Conservation (phyloP, 2,113 vertebrate genomes). For the Rissa tridactyla region DNA sequence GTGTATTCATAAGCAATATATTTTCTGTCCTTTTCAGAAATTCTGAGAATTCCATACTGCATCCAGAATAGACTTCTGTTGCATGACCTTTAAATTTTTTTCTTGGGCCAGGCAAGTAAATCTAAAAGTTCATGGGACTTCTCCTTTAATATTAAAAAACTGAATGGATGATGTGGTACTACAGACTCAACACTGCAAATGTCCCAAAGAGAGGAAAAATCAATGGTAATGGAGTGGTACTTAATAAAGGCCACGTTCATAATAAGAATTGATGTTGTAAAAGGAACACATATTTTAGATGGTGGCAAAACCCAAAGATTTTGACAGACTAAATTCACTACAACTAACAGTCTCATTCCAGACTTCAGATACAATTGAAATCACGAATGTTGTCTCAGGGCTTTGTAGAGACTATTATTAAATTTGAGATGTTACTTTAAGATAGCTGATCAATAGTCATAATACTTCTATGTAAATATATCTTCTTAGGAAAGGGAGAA, state of each 20-base stretch:
- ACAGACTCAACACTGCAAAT: background rate
- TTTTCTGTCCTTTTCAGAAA: background rate
- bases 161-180: background rate
- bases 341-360: background rate
- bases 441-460: background rate
- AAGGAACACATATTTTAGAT: background rate
- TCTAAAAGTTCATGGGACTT: background rate
- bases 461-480: background rate
- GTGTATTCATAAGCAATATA: background rate
- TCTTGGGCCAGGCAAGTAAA: background rate
- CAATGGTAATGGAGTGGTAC: background rate
- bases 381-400: background rate
- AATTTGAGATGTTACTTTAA: background rate
- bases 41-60: background rate
- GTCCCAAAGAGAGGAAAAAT: background rate
- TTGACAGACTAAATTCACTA: background rate
- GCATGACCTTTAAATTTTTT: background rate
- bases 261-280: background rate
- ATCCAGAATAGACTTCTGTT: background rate
- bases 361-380: background rate
- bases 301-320: background rate
- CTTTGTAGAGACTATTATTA: background rate
- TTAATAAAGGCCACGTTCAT: background rate
- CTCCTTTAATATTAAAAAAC: background rate
- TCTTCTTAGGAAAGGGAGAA: background rate